Evolutionary conservation across 2,797 vertebrate species (phyloP).

Genomic region (Pangasius mekongensis): DNA sequence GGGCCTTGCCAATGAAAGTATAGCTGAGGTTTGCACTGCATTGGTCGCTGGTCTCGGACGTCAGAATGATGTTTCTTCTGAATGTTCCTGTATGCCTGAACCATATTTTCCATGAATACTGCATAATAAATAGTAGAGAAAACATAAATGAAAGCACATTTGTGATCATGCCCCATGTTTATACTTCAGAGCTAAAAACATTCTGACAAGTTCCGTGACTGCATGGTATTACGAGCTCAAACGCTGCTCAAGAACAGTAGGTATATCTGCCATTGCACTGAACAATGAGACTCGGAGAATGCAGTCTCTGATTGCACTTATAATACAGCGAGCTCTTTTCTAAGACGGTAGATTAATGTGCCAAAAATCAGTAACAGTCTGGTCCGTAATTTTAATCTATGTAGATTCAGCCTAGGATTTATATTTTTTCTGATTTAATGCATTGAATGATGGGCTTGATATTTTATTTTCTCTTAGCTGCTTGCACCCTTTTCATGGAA

Average conservation of each 20-base stretch:
- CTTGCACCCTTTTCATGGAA: neutral
- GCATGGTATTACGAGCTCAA: conserved; percentile 37
- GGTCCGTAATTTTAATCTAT: neutral
- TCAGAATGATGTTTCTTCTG: conserved; percentile 63
- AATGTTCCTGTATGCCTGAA: conserved; percentile 68
- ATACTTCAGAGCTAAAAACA: conserved; percentile 63
- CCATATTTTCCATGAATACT: conserved; percentile 72
- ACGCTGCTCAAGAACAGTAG: conserved; percentile 55
- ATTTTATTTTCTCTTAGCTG: neutral
- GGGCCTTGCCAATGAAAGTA: conserved; percentile 62
- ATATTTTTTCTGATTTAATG: neutral
- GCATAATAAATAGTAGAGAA: conserved; percentile 66
- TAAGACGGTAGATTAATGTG: neutral
- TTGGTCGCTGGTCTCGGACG: conserved; percentile 67
- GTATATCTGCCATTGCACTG: conserved; percentile 39
- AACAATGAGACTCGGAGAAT: neutral
- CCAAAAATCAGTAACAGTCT: conserved; percentile 1
- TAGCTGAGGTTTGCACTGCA: conserved; percentile 70
- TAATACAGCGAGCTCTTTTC: neutral
- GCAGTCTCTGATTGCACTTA: conserved; percentile 13
- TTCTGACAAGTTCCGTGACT: conserved; percentile 68
- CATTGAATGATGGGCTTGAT: neutral
- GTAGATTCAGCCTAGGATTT: neutral
- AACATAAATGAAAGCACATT: conserved; percentile 73
- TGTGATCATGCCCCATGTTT: conserved; percentile 68